A percentile compares a stretch with the other conserved stretches of the same genome.
phyloP scores from a whole-genome alignment of 2,888 invertebrate species.

The Lypha dubia region DNA sequence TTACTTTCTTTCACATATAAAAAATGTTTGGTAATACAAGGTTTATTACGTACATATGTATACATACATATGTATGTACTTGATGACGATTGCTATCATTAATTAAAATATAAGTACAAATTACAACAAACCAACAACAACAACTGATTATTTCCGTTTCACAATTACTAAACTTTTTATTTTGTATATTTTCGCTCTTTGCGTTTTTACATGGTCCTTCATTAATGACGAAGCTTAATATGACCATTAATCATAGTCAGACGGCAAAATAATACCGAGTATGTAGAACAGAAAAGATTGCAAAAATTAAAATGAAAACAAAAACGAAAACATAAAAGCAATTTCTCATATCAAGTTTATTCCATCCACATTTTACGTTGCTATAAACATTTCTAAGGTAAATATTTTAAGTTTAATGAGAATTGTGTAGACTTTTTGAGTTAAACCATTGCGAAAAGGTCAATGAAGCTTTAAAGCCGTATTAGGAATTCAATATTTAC shows the following conservation, averaged over 20 bases:
- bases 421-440: not conserved
- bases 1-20: too few species aligned
- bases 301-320: conserved; percentile 1
- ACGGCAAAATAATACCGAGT: conserved; percentile 15
- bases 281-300: conserved; percentile 19
- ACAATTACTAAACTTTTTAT: conserved; percentile 21
- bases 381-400: not conserved
- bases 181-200: not conserved
- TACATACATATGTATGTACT: too few species aligned
- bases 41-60: conserved; percentile 32
- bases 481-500: not conserved
- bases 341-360: conserved; percentile 47
- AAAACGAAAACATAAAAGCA: conserved; percentile 26
- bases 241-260: conserved; percentile 67
- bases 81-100: conserved; percentile 26
- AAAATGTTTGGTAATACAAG: not conserved
- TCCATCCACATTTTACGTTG: too few species aligned
- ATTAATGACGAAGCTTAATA: conserved; percentile 62
- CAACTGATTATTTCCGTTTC: conserved; percentile 40
- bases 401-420: conserved; percentile 2
- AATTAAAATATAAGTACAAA: conserved; percentile 45
- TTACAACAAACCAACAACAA: conserved; percentile 25
- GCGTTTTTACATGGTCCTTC: conserved; percentile 37
- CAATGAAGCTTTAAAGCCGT: not conserved
- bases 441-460: not conserved